These are phyloP conservation scores for Laticauda colubrina DNA, from an alignment of 2,113 vertebrate genomes.

Conservation along the genomic window DNA sequence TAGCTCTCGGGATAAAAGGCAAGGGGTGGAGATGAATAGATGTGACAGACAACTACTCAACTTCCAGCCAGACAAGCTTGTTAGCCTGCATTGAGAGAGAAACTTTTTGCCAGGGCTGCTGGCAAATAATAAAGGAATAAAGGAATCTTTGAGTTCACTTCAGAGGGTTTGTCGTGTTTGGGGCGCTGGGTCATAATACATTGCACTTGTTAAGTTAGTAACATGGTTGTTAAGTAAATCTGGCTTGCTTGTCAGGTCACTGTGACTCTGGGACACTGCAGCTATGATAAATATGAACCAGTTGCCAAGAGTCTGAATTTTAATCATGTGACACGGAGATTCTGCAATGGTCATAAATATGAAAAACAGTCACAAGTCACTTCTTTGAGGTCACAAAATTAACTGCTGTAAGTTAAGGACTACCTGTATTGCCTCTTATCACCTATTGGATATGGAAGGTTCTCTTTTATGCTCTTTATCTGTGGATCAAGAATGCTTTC, in stretches of 20 bases:
- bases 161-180: too few species aligned
- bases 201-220: background rate
- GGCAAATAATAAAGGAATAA: too few species aligned
- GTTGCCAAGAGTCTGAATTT: background rate
- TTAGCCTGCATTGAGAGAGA: too few species aligned
- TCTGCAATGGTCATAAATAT: background rate
- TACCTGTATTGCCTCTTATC: background rate
- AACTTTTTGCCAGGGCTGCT: too few species aligned
- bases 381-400: background rate
- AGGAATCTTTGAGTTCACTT: too few species aligned
- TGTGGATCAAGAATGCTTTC: background rate
- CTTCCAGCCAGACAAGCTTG: too few species aligned
- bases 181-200: too few species aligned
- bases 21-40: too few species aligned
- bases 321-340: background rate
- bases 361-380: background rate
- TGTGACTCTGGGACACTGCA: background rate
- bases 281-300: background rate
- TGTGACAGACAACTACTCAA: too few species aligned
- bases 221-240: background rate
- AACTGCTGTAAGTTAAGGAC: background rate
- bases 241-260: background rate
- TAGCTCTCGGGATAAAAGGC: too few species aligned
- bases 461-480: rapidly evolving
- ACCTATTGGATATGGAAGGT: background rate